A percentile compares a stretch with the other conserved stretches of the same genome.
Evolutionary conservation across 2,113 vertebrate genomes (phyloP).

Genomic region (Silurus glanis): DNA sequence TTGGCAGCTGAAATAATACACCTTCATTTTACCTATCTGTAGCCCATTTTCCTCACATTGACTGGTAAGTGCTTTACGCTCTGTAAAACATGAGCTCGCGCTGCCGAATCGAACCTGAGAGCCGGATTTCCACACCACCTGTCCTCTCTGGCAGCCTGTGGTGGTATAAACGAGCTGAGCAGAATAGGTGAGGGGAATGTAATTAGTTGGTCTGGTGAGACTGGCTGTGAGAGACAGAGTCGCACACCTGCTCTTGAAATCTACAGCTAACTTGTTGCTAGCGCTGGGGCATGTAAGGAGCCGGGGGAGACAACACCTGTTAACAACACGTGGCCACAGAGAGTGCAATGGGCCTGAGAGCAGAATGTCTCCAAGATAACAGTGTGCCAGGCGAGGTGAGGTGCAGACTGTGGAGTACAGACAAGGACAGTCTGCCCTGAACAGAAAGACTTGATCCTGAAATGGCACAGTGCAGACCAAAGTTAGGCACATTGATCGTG

Average conservation of each 20-base stretch:
- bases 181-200: constrained; percentile 51
- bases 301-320: constrained; percentile 44
- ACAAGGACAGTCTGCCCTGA: constrained; percentile 19
- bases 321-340: neutral
- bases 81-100: constrained; percentile 10
- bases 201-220: constrained; percentile 56
- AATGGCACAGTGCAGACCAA: constrained; percentile 6
- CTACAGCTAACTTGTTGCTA: constrained; percentile 54
- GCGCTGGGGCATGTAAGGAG: neutral
- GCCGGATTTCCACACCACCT: constrained; percentile 41
- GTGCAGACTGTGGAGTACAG: neutral
- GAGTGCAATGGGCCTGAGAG: neutral
- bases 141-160: constrained; percentile 41
- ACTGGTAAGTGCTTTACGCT: neutral
- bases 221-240: constrained; percentile 35
- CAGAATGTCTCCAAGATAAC: constrained; percentile 17
- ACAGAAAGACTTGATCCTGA: neutral
- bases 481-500: constrained; percentile 19
- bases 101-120: constrained; percentile 26
- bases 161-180: constrained; percentile 45
- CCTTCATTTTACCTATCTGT: neutral
- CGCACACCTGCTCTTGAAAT: constrained; percentile 55
- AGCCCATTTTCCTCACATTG: neutral
- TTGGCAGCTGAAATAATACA: neutral
- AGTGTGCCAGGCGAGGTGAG: neutral